These are phyloP conservation scores for Phlogophora meticulosa DNA, from an alignment of 2,888 invertebrate genomes.

Conservation along the genomic window DNA sequence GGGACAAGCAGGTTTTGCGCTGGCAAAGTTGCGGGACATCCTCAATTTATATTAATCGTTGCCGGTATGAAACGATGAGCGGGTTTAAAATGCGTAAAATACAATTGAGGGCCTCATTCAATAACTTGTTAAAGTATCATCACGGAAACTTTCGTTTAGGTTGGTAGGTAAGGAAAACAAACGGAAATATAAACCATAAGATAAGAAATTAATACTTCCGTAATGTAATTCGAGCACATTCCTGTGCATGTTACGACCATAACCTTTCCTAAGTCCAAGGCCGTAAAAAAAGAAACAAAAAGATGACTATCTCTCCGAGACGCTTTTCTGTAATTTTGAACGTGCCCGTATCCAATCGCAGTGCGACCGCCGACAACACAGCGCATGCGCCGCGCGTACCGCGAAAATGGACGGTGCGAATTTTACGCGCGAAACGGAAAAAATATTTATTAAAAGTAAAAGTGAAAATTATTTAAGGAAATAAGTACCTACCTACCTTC, in stretches of 20 bases:
- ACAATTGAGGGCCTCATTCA: slow-evolving; percentile 5
- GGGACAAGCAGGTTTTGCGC: slow-evolving; percentile 49
- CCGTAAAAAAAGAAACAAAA: slow-evolving; percentile 39
- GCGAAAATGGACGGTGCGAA: slow-evolving; percentile 75
- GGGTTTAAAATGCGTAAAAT: slow-evolving; percentile 30
- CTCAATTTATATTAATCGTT: slow-evolving; percentile 33
- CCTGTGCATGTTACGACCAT: slow-evolving; percentile 19
- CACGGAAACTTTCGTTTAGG: slow-evolving; percentile 1
- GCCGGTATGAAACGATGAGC: slow-evolving; percentile 1
- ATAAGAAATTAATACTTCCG: slow-evolving; percentile 17
- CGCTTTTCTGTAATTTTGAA: slow-evolving; percentile 46
- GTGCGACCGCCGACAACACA: slow-evolving; percentile 71
- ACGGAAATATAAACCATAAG: slow-evolving; percentile 32
- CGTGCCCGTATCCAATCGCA: slow-evolving; percentile 66
- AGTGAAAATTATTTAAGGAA: slow-evolving; percentile 33
- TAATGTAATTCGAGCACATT: slow-evolving; percentile 28
- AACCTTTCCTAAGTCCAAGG: slow-evolving; percentile 41
- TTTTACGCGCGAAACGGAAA: slow-evolving; percentile 78
- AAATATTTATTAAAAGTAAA: slow-evolving; percentile 43
- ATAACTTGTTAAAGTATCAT: slow-evolving; percentile 9
- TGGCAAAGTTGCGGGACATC: slow-evolving; percentile 37
- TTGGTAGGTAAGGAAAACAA: not conserved
- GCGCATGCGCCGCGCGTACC: slow-evolving; percentile 78
- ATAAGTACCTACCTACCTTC: slow-evolving; percentile 19
- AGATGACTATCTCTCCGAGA: slow-evolving; percentile 40